These are phyloP conservation scores for Sesia bembeciformis DNA, from an alignment of 2,888 invertebrate species.

Conservation along the genomic window DNA sequence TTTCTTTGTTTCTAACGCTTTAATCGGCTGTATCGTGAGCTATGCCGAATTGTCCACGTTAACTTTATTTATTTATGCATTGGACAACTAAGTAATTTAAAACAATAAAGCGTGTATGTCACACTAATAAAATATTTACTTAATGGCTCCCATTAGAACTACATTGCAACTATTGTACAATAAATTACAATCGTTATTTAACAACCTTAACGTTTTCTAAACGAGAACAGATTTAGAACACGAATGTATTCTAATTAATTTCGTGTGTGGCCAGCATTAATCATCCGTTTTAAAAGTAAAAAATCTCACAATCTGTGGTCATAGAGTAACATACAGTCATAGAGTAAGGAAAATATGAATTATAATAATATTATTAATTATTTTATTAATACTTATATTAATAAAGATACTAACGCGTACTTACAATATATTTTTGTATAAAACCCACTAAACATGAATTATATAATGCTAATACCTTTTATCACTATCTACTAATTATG, in stretches of 20 bases:
- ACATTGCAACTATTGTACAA: neutral
- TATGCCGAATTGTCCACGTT: too few relatives aligned
- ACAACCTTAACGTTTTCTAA: constrained; percentile 1
- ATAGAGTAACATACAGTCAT: neutral
- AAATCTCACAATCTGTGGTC: neutral
- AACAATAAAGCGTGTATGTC: neutral
- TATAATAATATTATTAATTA: too few relatives aligned
- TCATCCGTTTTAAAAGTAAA: constrained; percentile 5
- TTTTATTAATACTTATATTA: too few relatives aligned
- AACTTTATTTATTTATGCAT: too few relatives aligned
- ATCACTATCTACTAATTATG: too few relatives aligned
- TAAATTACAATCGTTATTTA: neutral
- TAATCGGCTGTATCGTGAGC: too few relatives aligned
- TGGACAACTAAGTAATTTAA: neutral
- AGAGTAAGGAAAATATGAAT: neutral
- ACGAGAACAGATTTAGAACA: constrained; percentile 5
- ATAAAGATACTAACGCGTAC: too few relatives aligned
- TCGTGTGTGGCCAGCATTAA: constrained; percentile 12
- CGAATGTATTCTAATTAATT: constrained; percentile 17
- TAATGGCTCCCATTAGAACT: neutral
- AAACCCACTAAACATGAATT: too few relatives aligned
- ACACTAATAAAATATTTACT: neutral
- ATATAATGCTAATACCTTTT: too few relatives aligned
- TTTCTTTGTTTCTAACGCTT: too few relatives aligned
- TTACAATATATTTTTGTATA: too few relatives aligned